Conservation (phyloP, 2,113 vertebrate species). For the Larimichthys polyactis region DNA sequence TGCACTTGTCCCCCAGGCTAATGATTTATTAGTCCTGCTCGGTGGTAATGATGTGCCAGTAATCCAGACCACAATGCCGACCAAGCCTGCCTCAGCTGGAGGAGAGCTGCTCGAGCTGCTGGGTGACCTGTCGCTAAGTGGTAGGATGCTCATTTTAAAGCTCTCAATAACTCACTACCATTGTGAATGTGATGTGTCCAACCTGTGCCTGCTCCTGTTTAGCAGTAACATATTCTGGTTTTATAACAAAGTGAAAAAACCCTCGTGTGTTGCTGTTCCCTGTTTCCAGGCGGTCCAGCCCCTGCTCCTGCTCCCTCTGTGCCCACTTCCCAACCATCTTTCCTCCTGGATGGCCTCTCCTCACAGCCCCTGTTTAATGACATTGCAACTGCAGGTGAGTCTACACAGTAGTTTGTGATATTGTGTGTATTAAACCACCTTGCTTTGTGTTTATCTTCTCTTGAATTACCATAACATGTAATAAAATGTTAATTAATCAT, state of each 20-base stretch:
- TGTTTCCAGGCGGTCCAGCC: slow-evolving; percentile 84
- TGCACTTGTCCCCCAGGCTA: slow-evolving; percentile 85
- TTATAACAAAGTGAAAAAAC: slow-evolving; percentile 6
- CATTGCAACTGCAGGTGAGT: slow-evolving; percentile 88
- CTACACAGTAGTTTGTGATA: slow-evolving; percentile 9
- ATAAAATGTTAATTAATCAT: neutral
- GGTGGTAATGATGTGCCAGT: slow-evolving; percentile 93
- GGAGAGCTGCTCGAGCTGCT: slow-evolving; percentile 97
- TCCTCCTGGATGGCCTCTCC: slow-evolving; percentile 94
- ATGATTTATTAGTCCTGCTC: slow-evolving; percentile 96
- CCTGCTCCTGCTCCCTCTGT: slow-evolving; percentile 83
- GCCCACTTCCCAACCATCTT: slow-evolving; percentile 89
- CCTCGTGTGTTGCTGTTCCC: slow-evolving; percentile 38
- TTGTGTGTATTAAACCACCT: neutral
- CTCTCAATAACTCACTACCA: neutral
- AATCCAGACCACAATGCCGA: slow-evolving; percentile 91
- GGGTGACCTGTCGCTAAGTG: slow-evolving; percentile 93
- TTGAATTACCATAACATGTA: neutral
- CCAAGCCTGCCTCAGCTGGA: slow-evolving; percentile 91
- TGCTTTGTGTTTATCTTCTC: neutral
- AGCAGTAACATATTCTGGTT: neutral
- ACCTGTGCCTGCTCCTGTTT: neutral
- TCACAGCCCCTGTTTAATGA: slow-evolving; percentile 95
- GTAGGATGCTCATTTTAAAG: slow-evolving; percentile 75
- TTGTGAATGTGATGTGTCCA: slow-evolving; percentile 12